Percentiles rank a stretch among this genome's conserved stretches.
Conservation (phyloP, 2,113 vertebrate species). For the Neomonachus schauinslandi region DNA sequence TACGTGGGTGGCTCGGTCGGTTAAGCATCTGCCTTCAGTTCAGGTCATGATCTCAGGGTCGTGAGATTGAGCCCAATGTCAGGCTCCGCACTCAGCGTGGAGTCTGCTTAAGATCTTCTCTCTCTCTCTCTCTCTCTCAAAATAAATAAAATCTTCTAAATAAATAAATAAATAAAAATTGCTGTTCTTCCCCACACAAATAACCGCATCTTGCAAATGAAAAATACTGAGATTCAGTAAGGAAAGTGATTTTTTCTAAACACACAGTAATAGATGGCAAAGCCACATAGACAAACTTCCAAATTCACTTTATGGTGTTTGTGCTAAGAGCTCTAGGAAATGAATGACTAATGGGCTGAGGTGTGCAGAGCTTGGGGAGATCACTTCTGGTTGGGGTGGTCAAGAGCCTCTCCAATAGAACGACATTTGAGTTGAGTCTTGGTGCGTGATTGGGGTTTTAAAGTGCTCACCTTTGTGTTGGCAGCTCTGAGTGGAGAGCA, state of each 20-base stretch:
- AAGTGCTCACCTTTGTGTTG: background rate
- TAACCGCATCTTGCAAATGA: background rate
- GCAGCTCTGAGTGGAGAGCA: background rate
- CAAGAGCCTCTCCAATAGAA: background rate
- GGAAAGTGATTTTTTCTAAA: slow-evolving; percentile 3
- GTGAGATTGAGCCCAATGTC: background rate
- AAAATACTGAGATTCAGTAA: background rate
- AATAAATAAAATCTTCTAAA: background rate
- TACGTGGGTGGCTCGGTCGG: background rate
- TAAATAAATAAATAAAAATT: background rate
- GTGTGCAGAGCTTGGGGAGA: background rate
- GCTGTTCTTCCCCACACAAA: background rate
- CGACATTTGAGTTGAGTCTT: background rate
- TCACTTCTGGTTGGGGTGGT: background rate
- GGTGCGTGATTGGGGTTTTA: background rate
- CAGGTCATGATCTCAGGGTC: background rate
- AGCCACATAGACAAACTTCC: background rate
- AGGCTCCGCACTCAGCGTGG: no score
- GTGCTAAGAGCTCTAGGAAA: background rate
- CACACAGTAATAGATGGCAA: background rate
- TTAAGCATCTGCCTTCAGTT: background rate
- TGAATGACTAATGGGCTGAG: background rate
- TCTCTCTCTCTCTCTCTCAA: no score
- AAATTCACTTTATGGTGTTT: background rate
- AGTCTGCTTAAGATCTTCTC: no score